phyloP scores from a whole-genome alignment of 1,140 invertebrate species.

The Telenomus remus region DNA sequence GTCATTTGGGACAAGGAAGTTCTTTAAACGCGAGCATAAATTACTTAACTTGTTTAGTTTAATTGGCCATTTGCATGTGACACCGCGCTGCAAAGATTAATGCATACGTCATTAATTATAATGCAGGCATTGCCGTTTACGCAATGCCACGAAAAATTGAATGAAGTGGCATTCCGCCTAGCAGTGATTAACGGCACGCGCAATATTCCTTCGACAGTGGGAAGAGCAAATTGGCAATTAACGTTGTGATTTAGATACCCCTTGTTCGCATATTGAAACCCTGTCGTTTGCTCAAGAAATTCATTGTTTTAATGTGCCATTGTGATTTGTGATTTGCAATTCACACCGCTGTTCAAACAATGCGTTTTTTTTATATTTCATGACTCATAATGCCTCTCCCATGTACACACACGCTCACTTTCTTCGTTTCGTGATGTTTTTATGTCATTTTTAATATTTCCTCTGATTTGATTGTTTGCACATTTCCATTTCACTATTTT shows the following conservation, averaged over 20 bases:
- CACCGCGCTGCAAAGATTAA: constrained; percentile 52
- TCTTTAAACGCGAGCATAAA: constrained; percentile 56
- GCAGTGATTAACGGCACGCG: constrained; percentile 57
- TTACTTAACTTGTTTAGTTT: constrained; percentile 58
- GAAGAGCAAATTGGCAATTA: constrained; percentile 60
- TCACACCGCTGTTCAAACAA: constrained; percentile 7
- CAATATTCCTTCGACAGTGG: constrained; percentile 57
- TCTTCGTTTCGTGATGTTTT: not conserved
- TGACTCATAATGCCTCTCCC: constrained; percentile 13
- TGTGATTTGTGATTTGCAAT: constrained; percentile 33
- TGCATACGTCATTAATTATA: constrained; percentile 55
- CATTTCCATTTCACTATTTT: too few species aligned
- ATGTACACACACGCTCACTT: too few species aligned
- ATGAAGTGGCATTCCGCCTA: constrained; percentile 50
- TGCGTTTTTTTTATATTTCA: constrained; percentile 3
- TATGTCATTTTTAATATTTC: too few species aligned
- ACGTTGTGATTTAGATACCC: constrained; percentile 54
- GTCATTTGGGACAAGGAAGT: constrained; percentile 51
- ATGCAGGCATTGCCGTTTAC: constrained; percentile 55
- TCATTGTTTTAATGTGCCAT: constrained; percentile 24
- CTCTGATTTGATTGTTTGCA: too few species aligned
- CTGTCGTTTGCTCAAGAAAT: constrained; percentile 34
- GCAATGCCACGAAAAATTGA: constrained; percentile 58
- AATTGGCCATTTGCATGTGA: constrained; percentile 55
- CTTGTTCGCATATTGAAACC: constrained; percentile 40